phyloP scores from a whole-genome alignment of 92 coral and sea anemone genomes.

The Isaurus tuberculatus region DNA sequence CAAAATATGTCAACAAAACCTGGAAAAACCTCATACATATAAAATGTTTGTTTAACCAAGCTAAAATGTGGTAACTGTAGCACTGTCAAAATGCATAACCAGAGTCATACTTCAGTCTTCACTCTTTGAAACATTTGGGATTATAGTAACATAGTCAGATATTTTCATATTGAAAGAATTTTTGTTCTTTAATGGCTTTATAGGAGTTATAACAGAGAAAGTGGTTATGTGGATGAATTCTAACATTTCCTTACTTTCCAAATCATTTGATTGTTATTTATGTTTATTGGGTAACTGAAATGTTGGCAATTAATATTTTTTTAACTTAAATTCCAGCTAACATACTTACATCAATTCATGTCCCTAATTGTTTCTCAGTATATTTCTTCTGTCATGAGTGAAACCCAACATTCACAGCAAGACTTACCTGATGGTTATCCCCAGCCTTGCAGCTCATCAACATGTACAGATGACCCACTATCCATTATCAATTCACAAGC shows the following conservation, averaged over 20 bases:
- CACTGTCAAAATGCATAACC: too few relatives aligned
- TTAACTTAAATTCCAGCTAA: not conserved
- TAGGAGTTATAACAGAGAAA: not conserved
- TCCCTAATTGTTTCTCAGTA: constrained; percentile 1
- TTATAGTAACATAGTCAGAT: not conserved
- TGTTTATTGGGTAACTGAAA: not conserved
- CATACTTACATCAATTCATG: not conserved
- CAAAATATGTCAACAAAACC: not conserved
- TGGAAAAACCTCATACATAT: not conserved
- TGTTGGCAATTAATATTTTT: not conserved
- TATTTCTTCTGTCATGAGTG: not conserved
- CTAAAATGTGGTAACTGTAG: too few relatives aligned
- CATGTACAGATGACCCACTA: constrained; percentile 20
- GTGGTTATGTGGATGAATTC: not conserved
- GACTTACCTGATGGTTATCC: constrained; percentile 3
- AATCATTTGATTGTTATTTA: not conserved
- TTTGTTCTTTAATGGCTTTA: not conserved
- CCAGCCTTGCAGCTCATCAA: constrained; percentile 1
- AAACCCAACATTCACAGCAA: constrained; percentile 5
- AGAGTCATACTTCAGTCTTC: not conserved
- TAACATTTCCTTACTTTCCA: not conserved
- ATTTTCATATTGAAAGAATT: not conserved
- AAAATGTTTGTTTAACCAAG: not conserved
- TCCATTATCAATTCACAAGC: not conserved
- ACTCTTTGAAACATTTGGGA: not conserved